A percentile compares a stretch with the other conserved stretches of the same genome.
Evolutionary conservation across 2,888 invertebrate species (phyloP).

Genomic region (Agrotis ipsilon): DNA sequence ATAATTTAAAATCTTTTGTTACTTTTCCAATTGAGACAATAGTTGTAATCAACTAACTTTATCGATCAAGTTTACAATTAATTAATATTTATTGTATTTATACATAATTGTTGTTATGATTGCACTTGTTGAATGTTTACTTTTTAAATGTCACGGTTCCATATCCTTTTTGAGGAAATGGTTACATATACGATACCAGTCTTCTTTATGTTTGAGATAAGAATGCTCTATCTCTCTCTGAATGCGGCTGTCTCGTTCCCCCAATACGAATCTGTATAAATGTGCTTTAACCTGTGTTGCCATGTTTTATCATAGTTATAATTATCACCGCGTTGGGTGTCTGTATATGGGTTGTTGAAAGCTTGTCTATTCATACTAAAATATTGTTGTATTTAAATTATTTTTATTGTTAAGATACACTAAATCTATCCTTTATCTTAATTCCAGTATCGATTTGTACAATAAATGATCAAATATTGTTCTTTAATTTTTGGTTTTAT

Average conservation of each 20-base stretch:
- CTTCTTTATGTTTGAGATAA: neutral
- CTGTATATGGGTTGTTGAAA: conserved; percentile 87
- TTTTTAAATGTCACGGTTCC: conserved; percentile 30
- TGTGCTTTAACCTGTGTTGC: conserved; percentile 69
- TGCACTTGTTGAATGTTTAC: conserved; percentile 55
- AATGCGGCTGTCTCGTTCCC: conserved; percentile 41
- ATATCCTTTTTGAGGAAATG: conserved; percentile 29
- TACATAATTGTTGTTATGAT: conserved; percentile 32
- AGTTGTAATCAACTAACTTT: conserved; percentile 17
- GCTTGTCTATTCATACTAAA: conserved; percentile 80
- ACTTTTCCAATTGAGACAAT: neutral
- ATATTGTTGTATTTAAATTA: conserved; percentile 78
- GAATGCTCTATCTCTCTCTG: conserved; percentile 4
- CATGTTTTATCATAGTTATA: conserved; percentile 71
- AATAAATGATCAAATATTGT: conserved; percentile 86
- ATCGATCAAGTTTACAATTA: neutral
- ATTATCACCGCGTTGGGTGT: conserved; percentile 79
- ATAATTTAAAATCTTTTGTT: conserved; percentile 8
- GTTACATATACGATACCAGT: neutral
- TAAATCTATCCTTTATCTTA: conserved; percentile 85
- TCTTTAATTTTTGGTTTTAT: conserved; percentile 74
- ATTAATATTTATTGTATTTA: conserved; percentile 15
- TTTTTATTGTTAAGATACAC: conserved; percentile 81
- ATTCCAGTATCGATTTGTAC: conserved; percentile 89
- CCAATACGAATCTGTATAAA: conserved; percentile 45